Conservation (phyloP, 2,888 invertebrate genomes). For the Lomographa bimaculata region DNA sequence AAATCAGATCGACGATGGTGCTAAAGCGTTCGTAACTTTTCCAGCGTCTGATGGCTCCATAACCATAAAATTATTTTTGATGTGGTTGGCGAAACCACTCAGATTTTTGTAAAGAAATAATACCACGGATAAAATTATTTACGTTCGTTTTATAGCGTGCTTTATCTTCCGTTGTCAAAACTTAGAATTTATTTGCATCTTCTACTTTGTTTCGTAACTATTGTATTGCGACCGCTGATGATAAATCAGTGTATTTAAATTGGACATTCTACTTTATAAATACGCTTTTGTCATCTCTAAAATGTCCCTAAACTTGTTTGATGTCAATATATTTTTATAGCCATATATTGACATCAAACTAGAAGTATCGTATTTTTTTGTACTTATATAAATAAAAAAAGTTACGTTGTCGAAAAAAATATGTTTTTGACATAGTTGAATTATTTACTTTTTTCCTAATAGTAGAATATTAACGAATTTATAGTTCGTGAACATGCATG, state of each 20-base stretch:
- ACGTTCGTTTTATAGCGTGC: conserved; percentile 30
- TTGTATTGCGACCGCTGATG: conserved; percentile 18
- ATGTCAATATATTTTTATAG: neutral
- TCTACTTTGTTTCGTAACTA: conserved; percentile 25
- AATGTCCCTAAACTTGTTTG: conserved; percentile 13
- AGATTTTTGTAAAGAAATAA: conserved; percentile 36
- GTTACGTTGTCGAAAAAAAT: too few relatives aligned
- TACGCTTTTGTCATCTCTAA: conserved; percentile 10
- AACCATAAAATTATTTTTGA: conserved; percentile 43
- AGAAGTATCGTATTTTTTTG: too few relatives aligned
- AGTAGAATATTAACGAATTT: too few relatives aligned
- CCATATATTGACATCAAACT: too few relatives aligned
- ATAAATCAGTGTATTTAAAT: conserved; percentile 22
- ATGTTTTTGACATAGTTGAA: too few relatives aligned
- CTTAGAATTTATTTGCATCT: conserved; percentile 27
- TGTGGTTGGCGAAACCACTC: conserved; percentile 43
- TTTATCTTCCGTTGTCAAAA: conserved; percentile 36
- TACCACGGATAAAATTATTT: conserved; percentile 30
- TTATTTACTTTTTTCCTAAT: too few relatives aligned
- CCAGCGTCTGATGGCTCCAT: conserved; percentile 42
- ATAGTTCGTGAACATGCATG: too few relatives aligned
- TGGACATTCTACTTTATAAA: conserved; percentile 11
- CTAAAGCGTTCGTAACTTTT: conserved; percentile 48
- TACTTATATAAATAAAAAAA: too few relatives aligned
- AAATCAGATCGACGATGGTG: conserved; percentile 46